phyloP scores from a whole-genome alignment of 1,140 invertebrate species.

The Pogonomyrmex californicus region DNA sequence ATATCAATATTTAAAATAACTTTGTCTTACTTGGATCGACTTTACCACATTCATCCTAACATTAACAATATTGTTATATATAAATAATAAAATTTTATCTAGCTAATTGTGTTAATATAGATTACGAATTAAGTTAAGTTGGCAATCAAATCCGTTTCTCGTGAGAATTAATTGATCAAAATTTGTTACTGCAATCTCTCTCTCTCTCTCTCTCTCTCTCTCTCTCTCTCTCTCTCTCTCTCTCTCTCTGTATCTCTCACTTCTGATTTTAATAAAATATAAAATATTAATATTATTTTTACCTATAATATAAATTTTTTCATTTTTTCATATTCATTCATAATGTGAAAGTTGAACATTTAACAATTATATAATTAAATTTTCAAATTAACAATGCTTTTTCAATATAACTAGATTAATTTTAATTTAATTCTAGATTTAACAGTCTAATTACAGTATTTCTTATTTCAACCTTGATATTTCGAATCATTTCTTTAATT shows the following conservation, averaged over 20 bases:
- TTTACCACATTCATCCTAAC: too few relatives aligned
- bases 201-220: too few relatives aligned
- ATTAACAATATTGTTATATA: too few relatives aligned
- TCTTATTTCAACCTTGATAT: slow-evolving; percentile 8
- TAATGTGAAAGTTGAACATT: slow-evolving; percentile 42
- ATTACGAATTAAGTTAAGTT: too few relatives aligned
- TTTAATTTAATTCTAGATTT: neutral
- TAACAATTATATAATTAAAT: slow-evolving; percentile 43
- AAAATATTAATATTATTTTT: slow-evolving; percentile 21
- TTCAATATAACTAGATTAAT: slow-evolving; percentile 31
- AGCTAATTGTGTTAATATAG: too few relatives aligned
- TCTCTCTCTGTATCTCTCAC: neutral
- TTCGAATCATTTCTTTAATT: slow-evolving; percentile 60
- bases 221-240: too few relatives aligned
- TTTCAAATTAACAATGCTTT: slow-evolving; percentile 22
- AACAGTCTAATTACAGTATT: slow-evolving; percentile 12
- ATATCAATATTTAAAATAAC: neutral
- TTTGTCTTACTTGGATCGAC: too few relatives aligned
- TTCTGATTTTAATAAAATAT: neutral
- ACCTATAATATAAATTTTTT: neutral
- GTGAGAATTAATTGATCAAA: neutral
- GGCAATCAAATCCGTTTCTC: neutral
- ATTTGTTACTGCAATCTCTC: neutral
- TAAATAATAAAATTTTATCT: too few relatives aligned
- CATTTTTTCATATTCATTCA: neutral